A percentile compares a stretch with the other conserved stretches of the same genome.
These are phyloP conservation scores for Ctenodactylus gundi DNA, from an alignment of 2,113 vertebrate genomes.

Conservation along the genomic window DNA sequence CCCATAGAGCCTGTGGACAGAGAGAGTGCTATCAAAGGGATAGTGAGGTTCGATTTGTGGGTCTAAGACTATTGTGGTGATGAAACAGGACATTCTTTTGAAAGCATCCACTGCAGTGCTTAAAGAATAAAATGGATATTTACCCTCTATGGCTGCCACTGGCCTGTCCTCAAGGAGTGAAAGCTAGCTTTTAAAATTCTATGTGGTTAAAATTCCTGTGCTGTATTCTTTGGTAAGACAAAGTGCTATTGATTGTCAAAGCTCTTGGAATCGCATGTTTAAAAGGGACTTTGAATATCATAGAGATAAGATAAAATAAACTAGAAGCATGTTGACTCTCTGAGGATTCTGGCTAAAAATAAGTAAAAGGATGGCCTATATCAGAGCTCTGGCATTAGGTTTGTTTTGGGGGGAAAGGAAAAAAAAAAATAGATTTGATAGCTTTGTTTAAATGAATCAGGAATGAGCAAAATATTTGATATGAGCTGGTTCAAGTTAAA, in stretches of 20 bases:
- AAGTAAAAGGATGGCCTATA: not conserved
- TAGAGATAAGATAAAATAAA: slow-evolving; percentile 20
- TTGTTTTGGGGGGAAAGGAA: not conserved
- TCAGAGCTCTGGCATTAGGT: not conserved
- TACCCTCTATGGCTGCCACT: not conserved
- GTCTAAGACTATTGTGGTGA: not conserved
- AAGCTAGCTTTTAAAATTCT: slow-evolving; percentile 14
- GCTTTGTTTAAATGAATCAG: slow-evolving; percentile 6
- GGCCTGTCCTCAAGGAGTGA: not conserved
- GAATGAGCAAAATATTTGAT: slow-evolving; percentile 13
- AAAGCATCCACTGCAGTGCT: not conserved
- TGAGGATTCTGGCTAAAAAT: slow-evolving; percentile 17
- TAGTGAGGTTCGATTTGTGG: not conserved
- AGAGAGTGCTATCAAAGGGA: not conserved
- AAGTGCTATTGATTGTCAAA: slow-evolving; percentile 20
- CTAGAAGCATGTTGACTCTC: not conserved
- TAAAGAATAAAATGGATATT: not conserved
- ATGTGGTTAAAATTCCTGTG: not conserved
- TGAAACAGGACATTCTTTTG: not conserved
- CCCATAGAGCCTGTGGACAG: not conserved
- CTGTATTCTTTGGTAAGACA: slow-evolving; percentile 8
- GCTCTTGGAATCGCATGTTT: slow-evolving; percentile 34
- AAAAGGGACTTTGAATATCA: slow-evolving; percentile 34
- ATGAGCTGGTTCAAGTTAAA: slow-evolving; percentile 16
- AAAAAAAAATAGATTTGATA: slow-evolving; percentile 38